Evolutionary conservation across 2,888 invertebrate genomes (phyloP), one percentile per base, ranked within the genome.

Genomic region (Alloplasta piceator): DNA sequence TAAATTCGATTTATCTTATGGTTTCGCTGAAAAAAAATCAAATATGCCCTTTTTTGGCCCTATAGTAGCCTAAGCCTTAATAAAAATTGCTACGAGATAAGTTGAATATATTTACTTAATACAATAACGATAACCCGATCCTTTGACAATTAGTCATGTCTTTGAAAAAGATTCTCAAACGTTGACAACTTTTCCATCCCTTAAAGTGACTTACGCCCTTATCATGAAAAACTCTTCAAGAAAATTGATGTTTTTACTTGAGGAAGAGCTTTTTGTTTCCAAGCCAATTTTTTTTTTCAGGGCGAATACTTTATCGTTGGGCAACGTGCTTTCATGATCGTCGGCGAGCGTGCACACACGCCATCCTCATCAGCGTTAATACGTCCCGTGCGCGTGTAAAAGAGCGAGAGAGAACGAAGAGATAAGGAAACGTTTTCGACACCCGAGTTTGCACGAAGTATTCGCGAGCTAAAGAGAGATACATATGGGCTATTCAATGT

Each of bases 371-470:
- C 82, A 66, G 61, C 77, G 70, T 80, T 78, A 75, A 83, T 83
- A 77, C 70, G 16, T 55, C 55, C 48, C 48, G 67, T 43, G 55
- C 60, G 61, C 71, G 75, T 58, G 72, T 50, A 68, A 71, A 61
- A 72, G 36, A 36, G 41, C 55, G 48, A 43, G 56, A 52, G 10
- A 60, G 58, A 60, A 56, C 63, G 64, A 64, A 26, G 50, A 83
- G 80, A 83, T 81, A 80, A 83, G 83, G 81, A 68, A 82, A 72
- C 80, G 82, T 85, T 86, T 83, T 83, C 84, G 84, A 83, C 83
- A 84, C 85, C 79, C 75, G 77, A 77, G 72, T 63, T 76, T 55
- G 63, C 41, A 56, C 61, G 6, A 36, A 43, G 14, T 14, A 64
- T 83, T 63, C 67, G 50, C 63, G 56, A 46, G 41, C 41, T 9